Percentiles rank a stretch among this genome's conserved stretches.
Conservation (phyloP, 1,140 invertebrate species). For the Drosophila micromelanica region DNA sequence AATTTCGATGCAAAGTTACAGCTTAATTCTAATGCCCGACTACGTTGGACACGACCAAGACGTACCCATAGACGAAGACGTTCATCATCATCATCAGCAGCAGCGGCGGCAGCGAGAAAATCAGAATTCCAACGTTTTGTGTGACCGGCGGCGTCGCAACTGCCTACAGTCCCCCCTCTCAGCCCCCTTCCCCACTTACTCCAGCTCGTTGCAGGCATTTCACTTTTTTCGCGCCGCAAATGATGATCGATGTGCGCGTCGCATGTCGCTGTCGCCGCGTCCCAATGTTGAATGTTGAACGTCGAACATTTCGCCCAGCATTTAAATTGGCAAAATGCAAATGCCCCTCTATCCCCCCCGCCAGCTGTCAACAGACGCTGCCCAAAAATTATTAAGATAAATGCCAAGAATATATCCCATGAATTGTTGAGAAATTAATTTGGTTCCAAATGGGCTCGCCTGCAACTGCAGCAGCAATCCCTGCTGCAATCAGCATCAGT, state of each 20-base stretch:
- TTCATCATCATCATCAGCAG: slow-evolving; percentile 52
- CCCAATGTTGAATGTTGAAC: slow-evolving; percentile 16
- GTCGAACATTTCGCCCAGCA: slow-evolving; percentile 45
- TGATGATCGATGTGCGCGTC: slow-evolving; percentile 78
- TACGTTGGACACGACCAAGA: slow-evolving; percentile 18
- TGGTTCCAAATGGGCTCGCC: slow-evolving; percentile 58
- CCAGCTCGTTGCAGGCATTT: slow-evolving; percentile 63
- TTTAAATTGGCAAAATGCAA: slow-evolving; percentile 75
- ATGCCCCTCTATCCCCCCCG: slow-evolving; percentile 20
- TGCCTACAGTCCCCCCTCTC: no score
- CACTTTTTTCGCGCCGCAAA: slow-evolving; percentile 79
- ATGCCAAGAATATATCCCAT: slow-evolving; percentile 46
- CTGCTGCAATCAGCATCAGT: slow-evolving; percentile 3
- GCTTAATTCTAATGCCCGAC: slow-evolving; percentile 74
- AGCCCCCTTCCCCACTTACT: slow-evolving; percentile 1
- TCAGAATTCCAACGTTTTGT: slow-evolving; percentile 60
- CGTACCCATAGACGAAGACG: slow-evolving; percentile 24
- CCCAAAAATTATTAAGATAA: slow-evolving; percentile 77
- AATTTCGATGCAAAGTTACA: slow-evolving; percentile 78
- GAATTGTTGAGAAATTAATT: slow-evolving; percentile 66
- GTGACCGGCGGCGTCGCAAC: slow-evolving; percentile 51
- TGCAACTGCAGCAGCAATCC: slow-evolving; percentile 5
- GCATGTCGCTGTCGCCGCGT: slow-evolving; percentile 57
- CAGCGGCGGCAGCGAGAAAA: slow-evolving; percentile 44
- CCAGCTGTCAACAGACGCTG: slow-evolving; percentile 50